These are phyloP conservation scores for Plebejus argus DNA, from an alignment of 2,888 invertebrate species.

Conservation along the genomic window DNA sequence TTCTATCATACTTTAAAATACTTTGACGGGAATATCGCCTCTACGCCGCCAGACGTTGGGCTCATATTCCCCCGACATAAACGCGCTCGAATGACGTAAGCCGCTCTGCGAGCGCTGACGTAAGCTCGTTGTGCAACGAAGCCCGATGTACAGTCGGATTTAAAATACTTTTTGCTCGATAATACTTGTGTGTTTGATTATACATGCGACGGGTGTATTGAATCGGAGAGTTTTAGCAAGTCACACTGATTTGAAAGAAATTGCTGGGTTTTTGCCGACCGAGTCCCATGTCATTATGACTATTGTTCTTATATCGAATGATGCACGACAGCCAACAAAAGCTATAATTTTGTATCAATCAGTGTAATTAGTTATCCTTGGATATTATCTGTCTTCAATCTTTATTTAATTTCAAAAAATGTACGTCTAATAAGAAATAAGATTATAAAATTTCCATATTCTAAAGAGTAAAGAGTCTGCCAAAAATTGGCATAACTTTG, in stretches of 20 bases:
- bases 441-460: background rate
- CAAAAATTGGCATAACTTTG: too few species aligned
- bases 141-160: slow-evolving; percentile 63
- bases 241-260: background rate
- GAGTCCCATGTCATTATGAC: background rate
- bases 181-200: slow-evolving; percentile 4
- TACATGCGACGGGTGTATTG: background rate
- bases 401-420: background rate
- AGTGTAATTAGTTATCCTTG: background rate
- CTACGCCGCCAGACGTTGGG: slow-evolving; percentile 55
- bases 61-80: slow-evolving; percentile 61
- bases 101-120: slow-evolving; percentile 77
- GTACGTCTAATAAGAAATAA: too few species aligned
- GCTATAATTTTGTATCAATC: background rate
- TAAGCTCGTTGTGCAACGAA: slow-evolving; percentile 80
- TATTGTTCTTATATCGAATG: background rate
- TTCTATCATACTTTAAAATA: slow-evolving; percentile 68
- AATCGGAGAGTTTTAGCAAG: background rate
- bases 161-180: background rate
- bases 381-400: background rate
- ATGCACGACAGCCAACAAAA: slow-evolving; percentile 3
- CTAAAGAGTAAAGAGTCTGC: background rate
- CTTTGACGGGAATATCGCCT: slow-evolving; percentile 53
- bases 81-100: slow-evolving; percentile 77
- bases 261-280: background rate